Evolutionary conservation across 2,113 vertebrate genomes (phyloP).

Genomic region (Indicator maculatus): DNA sequence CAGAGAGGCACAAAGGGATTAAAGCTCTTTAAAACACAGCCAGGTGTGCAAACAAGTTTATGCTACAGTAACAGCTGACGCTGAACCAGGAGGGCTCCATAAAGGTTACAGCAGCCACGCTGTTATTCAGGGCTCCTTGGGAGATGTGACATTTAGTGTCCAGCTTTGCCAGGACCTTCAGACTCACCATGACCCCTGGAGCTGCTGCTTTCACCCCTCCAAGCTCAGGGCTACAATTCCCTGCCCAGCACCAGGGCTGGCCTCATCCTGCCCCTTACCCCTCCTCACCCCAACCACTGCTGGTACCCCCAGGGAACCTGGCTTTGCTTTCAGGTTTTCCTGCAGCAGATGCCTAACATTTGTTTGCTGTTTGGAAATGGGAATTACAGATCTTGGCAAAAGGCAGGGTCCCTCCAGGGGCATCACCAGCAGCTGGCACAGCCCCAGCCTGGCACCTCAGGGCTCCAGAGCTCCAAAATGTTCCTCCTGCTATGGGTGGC

Average conservation of each 20-base stretch:
- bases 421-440: neutral
- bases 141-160: neutral
- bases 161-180: fast-evolving
- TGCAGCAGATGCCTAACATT: conserved; percentile 6
- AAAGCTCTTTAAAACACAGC: conserved; percentile 30
- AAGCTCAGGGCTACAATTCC: neutral
- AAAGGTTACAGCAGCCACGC: neutral
- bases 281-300: neutral
- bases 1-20: conserved; percentile 16
- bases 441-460: neutral
- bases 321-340: neutral
- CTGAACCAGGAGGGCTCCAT: neutral
- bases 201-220: neutral
- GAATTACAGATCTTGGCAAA: fast-evolving
- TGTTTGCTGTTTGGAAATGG: neutral
- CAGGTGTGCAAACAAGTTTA: conserved; percentile 66
- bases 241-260: fast-evolving
- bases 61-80: neutral
- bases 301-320: neutral
- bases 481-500: neutral
- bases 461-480: fast-evolving
- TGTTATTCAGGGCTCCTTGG: neutral
- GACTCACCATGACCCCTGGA: fast-evolving
- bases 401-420: neutral
- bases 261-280: neutral